These are phyloP conservation scores for Scaptodrosophila latifasciaeformis DNA, from an alignment of 2,888 invertebrate species.

Conservation along the genomic window DNA sequence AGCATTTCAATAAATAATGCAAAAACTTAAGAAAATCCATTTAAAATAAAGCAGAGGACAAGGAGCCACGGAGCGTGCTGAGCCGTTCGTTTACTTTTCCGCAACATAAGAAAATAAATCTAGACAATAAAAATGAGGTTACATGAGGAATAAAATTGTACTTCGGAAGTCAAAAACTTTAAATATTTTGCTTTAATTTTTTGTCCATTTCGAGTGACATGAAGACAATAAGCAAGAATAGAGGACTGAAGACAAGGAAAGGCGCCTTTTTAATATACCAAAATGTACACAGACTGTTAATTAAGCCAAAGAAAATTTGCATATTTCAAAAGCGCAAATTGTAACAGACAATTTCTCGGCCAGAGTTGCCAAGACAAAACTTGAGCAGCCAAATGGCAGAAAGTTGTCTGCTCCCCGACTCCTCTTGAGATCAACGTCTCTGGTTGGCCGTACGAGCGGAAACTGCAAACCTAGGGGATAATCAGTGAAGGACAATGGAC, in stretches of 20 bases:
- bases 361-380: background rate
- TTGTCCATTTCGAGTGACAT: too few relatives aligned
- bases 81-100: too few relatives aligned
- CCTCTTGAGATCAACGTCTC: background rate
- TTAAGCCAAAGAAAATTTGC: slow-evolving; percentile 45
- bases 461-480: slow-evolving; percentile 24
- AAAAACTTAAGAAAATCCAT: slow-evolving; percentile 42
- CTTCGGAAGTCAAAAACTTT: too few relatives aligned
- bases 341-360: background rate
- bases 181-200: too few relatives aligned
- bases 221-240: too few relatives aligned
- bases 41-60: slow-evolving; percentile 20
- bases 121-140: slow-evolving; percentile 21
- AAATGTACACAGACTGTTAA: slow-evolving; percentile 15
- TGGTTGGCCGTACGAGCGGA: slow-evolving; percentile 1
- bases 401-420: background rate
- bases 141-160: too few relatives aligned
- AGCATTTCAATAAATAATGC: slow-evolving; percentile 57
- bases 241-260: too few relatives aligned
- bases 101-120: slow-evolving; percentile 30
- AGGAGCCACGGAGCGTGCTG: slow-evolving; percentile 14
- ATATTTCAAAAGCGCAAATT: slow-evolving; percentile 23
- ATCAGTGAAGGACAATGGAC: slow-evolving; percentile 51
- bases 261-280: too few relatives aligned
- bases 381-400: background rate